Conservation (phyloP, 2,797 vertebrate species). For the Acanthurus leucopareius region DNA sequence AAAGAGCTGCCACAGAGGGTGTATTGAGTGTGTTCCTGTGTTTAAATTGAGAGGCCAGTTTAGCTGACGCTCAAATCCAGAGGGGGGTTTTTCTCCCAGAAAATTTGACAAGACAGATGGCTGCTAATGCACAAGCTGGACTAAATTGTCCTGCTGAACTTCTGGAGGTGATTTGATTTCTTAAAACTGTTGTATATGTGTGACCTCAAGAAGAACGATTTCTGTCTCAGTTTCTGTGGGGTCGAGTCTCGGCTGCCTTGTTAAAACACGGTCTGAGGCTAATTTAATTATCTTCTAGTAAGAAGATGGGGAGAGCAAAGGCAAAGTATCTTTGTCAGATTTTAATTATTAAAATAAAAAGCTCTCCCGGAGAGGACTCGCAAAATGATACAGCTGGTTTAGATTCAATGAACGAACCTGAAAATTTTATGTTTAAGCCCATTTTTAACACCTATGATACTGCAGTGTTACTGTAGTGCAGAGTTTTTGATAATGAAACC, state of each 20-base stretch:
- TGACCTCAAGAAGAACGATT: conserved; percentile 2
- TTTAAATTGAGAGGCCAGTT: conserved; percentile 58
- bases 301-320: neutral
- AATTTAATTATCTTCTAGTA: conserved; percentile 9
- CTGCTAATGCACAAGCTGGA: conserved; percentile 24
- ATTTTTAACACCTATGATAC: too few species aligned
- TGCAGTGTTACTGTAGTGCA: too few species aligned
- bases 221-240: neutral
- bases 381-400: neutral
- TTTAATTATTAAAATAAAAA: conserved; percentile 20
- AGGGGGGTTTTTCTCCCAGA: conserved; percentile 28
- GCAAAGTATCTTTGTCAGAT: neutral
- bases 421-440: neutral
- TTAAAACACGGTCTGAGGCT: conserved; percentile 14
- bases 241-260: neutral
- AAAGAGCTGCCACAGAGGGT: conserved; percentile 59
- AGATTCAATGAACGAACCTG: neutral
- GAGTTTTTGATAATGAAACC: too few species aligned
- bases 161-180: conserved; percentile 16
- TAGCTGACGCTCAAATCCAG: conserved; percentile 40
- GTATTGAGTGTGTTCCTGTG: conserved; percentile 47
- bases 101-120: conserved; percentile 44
- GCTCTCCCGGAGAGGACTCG: neutral
- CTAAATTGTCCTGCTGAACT: conserved; percentile 7
- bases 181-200: neutral